Percentiles rank a stretch among this genome's conserved stretches.
These are phyloP conservation scores for Parnassius smintheus DNA, from an alignment of 2,888 invertebrate species.

Conservation along the genomic window DNA sequence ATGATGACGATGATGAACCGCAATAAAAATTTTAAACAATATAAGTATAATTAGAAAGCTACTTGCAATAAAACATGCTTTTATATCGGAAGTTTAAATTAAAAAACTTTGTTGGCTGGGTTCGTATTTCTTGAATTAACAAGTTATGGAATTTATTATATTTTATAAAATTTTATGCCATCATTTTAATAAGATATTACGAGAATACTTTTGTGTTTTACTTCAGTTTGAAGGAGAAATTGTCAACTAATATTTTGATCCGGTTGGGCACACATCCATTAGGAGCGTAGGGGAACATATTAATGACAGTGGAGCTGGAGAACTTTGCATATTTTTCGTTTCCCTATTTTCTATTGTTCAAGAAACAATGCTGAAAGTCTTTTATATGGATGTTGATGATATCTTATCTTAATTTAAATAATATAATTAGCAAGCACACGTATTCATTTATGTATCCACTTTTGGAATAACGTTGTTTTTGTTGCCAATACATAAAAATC, in stretches of 20 bases:
- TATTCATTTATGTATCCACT: too few species aligned
- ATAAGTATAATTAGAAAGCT: too few species aligned
- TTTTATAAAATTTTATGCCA: neutral
- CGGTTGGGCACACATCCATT: neutral
- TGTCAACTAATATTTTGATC: neutral
- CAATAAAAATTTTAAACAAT: too few species aligned
- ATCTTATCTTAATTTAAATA: neutral
- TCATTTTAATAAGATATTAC: too few species aligned
- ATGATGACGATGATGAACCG: too few species aligned
- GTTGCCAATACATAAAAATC: too few species aligned
- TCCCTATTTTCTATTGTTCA: neutral
- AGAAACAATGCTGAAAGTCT: neutral
- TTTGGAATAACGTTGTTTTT: too few species aligned
- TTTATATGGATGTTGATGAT: neutral
- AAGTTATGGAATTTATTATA: neutral
- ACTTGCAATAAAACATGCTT: constrained; percentile 1
- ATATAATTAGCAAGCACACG: too few species aligned
- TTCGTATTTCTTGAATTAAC: neutral
- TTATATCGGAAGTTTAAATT: neutral
- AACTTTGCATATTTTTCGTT: neutral
- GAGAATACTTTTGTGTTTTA: neutral
- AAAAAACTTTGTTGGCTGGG: neutral
- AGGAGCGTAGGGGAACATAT: neutral
- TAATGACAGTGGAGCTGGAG: neutral
- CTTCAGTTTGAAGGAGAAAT: neutral